A percentile compares a stretch with the other conserved stretches of the same genome.
These are phyloP conservation scores for Amyelois transitella DNA, from an alignment of 1,140 invertebrate genomes.

Conservation along the genomic window DNA sequence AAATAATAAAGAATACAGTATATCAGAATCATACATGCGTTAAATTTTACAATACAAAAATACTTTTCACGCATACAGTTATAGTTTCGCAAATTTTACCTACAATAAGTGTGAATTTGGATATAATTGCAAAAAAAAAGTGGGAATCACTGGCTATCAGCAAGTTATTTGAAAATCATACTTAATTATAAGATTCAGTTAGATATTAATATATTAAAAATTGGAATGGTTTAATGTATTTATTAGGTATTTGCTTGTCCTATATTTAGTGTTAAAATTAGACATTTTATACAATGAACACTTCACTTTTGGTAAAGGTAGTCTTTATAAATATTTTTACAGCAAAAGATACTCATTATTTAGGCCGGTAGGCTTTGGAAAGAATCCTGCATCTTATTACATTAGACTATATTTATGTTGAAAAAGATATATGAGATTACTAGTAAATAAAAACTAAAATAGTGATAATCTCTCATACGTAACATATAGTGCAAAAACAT, in stretches of 20 bases:
- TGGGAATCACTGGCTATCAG: background rate
- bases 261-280: constrained; percentile 17
- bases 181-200: constrained; percentile 24
- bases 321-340: constrained; percentile 6
- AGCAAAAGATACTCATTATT: constrained; percentile 13
- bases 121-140: constrained; percentile 13
- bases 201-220: constrained; percentile 27
- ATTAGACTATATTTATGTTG: constrained; percentile 12
- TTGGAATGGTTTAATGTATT: constrained; percentile 49
- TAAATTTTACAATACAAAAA: constrained; percentile 69
- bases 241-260: constrained; percentile 35
- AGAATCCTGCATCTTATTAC: constrained; percentile 4
- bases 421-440: constrained; percentile 55
- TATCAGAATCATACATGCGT: constrained; percentile 56
- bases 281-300: constrained; percentile 40
- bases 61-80: constrained; percentile 42
- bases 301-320: constrained; percentile 47
- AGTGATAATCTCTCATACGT: constrained; percentile 9
- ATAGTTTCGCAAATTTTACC: constrained; percentile 19
- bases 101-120: constrained; percentile 6
- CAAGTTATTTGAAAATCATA: constrained; percentile 13
- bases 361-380: constrained; percentile 19
- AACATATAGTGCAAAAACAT: constrained; percentile 18
- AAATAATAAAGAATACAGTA: constrained; percentile 52
- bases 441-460: constrained; percentile 42